phyloP scores from a whole-genome alignment of 2,113 vertebrate genomes.

The Cathartes aura region DNA sequence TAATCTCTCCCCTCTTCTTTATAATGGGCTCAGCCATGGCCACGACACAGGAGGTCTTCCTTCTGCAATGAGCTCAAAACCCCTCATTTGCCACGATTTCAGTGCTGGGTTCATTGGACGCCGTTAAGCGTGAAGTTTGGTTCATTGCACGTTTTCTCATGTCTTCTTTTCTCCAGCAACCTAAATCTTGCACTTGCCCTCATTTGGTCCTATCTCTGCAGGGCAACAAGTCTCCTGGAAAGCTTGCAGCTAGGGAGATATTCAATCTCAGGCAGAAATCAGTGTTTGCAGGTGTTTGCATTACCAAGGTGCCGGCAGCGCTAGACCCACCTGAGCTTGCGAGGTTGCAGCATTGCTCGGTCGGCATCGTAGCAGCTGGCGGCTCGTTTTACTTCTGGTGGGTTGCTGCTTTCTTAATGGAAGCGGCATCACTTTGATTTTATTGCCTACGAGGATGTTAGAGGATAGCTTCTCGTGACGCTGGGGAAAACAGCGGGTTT shows the following conservation, averaged over 20 bases:
- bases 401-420: neutral
- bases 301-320: fast-evolving
- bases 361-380: fast-evolving
- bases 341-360: fast-evolving
- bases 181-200: neutral
- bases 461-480: fast-evolving
- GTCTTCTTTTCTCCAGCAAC: neutral
- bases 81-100: fast-evolving
- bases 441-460: neutral
- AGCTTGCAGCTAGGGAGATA: neutral
- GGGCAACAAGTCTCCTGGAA: neutral
- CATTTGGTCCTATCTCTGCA: neutral
- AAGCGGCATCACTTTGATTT: neutral
- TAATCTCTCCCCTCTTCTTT: neutral
- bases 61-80: neutral
- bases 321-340: neutral
- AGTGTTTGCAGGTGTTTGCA: neutral
- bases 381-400: neutral
- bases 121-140: fast-evolving
- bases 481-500: neutral
- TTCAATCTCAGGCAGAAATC: neutral
- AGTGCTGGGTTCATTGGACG: neutral
- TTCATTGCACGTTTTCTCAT: neutral
- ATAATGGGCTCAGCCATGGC: neutral
- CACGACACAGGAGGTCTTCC: neutral